phyloP scores from a whole-genome alignment of 2,888 invertebrate species.

The Tupiocoris notatus region DNA sequence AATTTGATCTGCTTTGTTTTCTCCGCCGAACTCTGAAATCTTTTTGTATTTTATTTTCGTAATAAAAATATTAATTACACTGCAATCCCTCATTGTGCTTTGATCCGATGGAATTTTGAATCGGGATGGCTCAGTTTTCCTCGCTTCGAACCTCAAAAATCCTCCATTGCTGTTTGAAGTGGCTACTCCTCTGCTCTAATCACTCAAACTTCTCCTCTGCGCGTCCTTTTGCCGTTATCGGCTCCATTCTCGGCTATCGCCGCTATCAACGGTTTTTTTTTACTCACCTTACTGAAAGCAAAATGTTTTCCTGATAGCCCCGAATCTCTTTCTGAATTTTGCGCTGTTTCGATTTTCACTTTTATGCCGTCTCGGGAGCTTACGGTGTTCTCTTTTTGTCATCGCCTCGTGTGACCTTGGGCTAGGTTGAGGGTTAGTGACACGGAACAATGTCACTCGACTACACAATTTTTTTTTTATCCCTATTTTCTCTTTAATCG shows the following conservation, averaged over 20 bases:
- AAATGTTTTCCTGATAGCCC: background rate
- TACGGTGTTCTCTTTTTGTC: background rate
- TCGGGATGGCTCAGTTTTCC: too few species aligned
- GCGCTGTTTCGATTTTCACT: background rate
- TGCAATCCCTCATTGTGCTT: background rate
- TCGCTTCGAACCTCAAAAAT: background rate
- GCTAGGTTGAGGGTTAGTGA: constrained; percentile 12
- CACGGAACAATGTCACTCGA: constrained; percentile 9
- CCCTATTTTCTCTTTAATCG: too few species aligned
- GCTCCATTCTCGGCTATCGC: background rate
- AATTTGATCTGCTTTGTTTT: background rate
- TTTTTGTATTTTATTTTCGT: background rate
- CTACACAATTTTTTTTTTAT: background rate
- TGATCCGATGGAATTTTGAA: too few species aligned
- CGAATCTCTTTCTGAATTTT: background rate
- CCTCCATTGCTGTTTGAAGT: background rate
- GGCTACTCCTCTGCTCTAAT: background rate
- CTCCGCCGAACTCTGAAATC: background rate
- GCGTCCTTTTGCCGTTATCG: background rate
- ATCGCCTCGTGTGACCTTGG: constrained; percentile 20
- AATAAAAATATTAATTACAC: background rate
- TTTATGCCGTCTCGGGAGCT: background rate
- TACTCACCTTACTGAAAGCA: background rate
- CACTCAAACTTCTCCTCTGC: background rate
- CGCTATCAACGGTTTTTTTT: constrained; percentile 10